A percentile compares a stretch with the other conserved stretches of the same genome.
Evolutionary conservation across 1,140 invertebrate species (phyloP).

Genomic region (Epicauta chinensis): DNA sequence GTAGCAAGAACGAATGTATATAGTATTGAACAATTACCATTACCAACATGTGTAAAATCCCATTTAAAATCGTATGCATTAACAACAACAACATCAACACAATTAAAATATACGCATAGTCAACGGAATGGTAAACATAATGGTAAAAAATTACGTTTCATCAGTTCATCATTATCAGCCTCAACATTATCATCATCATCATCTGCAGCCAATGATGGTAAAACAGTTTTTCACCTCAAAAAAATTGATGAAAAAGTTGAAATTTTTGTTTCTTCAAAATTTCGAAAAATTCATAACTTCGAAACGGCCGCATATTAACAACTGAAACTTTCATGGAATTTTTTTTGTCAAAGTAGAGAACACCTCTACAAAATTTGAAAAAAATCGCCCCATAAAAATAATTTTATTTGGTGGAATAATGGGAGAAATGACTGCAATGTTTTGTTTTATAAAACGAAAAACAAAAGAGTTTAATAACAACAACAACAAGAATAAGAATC

Average conservation of each 20-base stretch:
- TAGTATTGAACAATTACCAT: slow-evolving; percentile 86
- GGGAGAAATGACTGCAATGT: slow-evolving; percentile 16
- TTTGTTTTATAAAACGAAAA: not conserved
- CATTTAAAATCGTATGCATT: slow-evolving; percentile 94
- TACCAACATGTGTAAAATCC: slow-evolving; percentile 87
- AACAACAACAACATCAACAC: slow-evolving; percentile 66
- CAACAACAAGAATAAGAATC: not conserved
- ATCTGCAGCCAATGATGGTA: slow-evolving; percentile 39
- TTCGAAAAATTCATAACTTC: no score
- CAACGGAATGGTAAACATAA: slow-evolving; percentile 40
- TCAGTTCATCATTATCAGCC: slow-evolving; percentile 32
- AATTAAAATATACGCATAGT: slow-evolving; percentile 48
- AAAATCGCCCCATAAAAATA: no score
- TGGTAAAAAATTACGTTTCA: slow-evolving; percentile 30
- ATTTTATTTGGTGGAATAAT: no score
- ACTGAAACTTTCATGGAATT: no score
- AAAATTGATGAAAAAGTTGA: no score
- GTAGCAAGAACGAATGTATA: slow-evolving; percentile 92
- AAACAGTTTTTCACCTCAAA: no score
- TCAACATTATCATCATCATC: slow-evolving; percentile 37
- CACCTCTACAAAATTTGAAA: no score
- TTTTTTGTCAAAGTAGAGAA: no score
- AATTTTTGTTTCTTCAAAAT: no score
- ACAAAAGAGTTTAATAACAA: slow-evolving; percentile 9
- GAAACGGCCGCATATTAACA: no score